These are phyloP conservation scores for Chamaetylas fuelleborni DNA, from an alignment of 2,113 vertebrate genomes.

Conservation along the genomic window DNA sequence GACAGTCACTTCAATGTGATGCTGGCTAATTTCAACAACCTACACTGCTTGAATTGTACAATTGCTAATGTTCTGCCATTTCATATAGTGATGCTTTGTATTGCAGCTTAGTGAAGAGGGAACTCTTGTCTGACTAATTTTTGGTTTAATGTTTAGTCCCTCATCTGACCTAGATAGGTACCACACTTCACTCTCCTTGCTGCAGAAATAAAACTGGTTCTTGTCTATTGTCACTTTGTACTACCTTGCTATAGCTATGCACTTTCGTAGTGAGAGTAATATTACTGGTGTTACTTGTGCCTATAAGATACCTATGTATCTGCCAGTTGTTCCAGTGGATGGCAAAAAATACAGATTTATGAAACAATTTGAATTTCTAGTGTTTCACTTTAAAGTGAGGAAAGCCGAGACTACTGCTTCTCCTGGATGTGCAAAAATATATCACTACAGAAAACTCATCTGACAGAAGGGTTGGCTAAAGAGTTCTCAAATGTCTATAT, in stretches of 20 bases:
- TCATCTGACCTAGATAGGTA: not conserved
- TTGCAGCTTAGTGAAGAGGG: not conserved
- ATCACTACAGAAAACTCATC: not conserved
- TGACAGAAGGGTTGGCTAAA: not conserved
- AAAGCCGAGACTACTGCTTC: not conserved
- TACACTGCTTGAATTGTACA: not conserved
- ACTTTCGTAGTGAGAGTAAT: not conserved
- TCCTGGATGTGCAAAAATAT: not conserved
- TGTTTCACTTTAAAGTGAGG: not conserved
- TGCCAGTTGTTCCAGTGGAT: not conserved
- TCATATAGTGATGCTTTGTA: not conserved
- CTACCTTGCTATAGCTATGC: not conserved
- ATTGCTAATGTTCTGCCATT: not conserved
- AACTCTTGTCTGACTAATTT: not conserved
- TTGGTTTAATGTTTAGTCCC: not conserved
- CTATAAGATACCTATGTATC: not conserved
- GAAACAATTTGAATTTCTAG: not conserved
- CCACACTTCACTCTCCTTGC: rapidly evolving
- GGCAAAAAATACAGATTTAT: not conserved
- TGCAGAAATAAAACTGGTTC: not conserved
- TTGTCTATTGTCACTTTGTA: not conserved
- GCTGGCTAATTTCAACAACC: not conserved
- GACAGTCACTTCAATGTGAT: not conserved
- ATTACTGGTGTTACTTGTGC: not conserved
- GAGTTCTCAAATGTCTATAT: not conserved